Evolutionary conservation across 2,888 invertebrate genomes (phyloP), one percentile per base, ranked within the genome.

Genomic region (Hedychridium roseum): DNA sequence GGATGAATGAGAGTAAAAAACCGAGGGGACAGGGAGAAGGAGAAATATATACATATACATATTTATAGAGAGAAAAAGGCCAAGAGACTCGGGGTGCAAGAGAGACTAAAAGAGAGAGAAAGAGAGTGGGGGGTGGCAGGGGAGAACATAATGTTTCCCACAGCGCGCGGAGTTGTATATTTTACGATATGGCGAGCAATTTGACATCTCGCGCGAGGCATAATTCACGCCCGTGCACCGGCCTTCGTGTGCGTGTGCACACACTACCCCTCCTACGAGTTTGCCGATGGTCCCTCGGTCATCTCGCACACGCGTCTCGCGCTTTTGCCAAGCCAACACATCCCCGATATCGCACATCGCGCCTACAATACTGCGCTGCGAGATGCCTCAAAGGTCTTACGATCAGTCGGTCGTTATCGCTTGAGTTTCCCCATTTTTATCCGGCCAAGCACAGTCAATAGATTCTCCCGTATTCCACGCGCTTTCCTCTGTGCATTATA

Each of bases 181-280:
- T 78, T 78, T 78, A 78, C 77, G 78, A 78, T 78, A 78, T 76
- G 74, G 73, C 77, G 75, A 77, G 77, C 78, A 78, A 78, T 78
- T 78, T 78, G 78, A 78, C 78, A 78, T 78, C 77, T 78, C 77
- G 76, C 78, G 74, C 73, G 78, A 73, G 74, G 72, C 77, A 78
- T 78, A 78, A 78, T 78, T 78, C 78, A 78, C 76, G 75, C 74
- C 60, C 59, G 62, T 50, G 60, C 50, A 20, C 31, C 15, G 46
- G 46, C 55, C 57, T 45, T 46, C 51, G 44, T 50, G 26, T 21
- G 21, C 23, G n/a, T 23, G 26, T 34, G 42, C 32, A 47, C 43
- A 36, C 47, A 38, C 43, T 43, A 49, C 43, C 54, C 43, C 30
- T 20, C 21, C 20, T 17, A 20, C 21, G 32, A 17, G 14, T 31